Evolutionary conservation across 2,888 invertebrate species (phyloP), one percentile per base, ranked within the genome.

Genomic region (Ptychoptera albimana): DNA sequence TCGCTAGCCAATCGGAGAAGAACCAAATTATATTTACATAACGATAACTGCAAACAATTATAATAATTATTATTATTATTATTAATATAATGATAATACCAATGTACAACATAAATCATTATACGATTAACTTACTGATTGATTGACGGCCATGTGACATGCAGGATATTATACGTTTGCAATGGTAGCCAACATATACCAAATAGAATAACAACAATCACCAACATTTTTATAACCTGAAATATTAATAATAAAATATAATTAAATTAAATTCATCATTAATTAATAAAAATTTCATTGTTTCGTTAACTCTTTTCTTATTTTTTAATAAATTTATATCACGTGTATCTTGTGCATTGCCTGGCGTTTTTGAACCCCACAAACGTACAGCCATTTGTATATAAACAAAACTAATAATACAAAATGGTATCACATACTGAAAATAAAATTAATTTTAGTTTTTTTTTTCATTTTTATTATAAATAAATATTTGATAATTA

Each of bases 141-240:
- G 54, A 83, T 78, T 51, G 71, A 66, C 34, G 78, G 74, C 54
- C 76, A 77, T 46, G 79, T 77, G 11, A 79, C 78, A 55, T 79
- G 77, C 29, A 83, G 67, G 44, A 82, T 71, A 58, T 82, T 76
- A 57, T 82, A 83, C 46, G 75, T 73, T 57, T 83, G 82, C 31
- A 86, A 67, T 0, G 88, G 88, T 32, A 87, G 68, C 87, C 87
- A 88, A 60, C 86, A 88, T 1, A 86, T 59, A 1, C 82, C 84
- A 57, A 86, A 87, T 9, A 87, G 70, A 7, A 79, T 73, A 16
- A 88, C 87, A 14, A 87, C 86, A 45, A 84, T 75, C 39, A 86
- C 83, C 59, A 87, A 68, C 87, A 88, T 88, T 72, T 88, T 87
- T 57, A 87, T 83, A 50, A 87, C 85, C 87, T 88, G n/a, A n/a